These are phyloP conservation scores for Pararge aegeria DNA, from an alignment of 1,140 invertebrate genomes.

Conservation along the genomic window DNA sequence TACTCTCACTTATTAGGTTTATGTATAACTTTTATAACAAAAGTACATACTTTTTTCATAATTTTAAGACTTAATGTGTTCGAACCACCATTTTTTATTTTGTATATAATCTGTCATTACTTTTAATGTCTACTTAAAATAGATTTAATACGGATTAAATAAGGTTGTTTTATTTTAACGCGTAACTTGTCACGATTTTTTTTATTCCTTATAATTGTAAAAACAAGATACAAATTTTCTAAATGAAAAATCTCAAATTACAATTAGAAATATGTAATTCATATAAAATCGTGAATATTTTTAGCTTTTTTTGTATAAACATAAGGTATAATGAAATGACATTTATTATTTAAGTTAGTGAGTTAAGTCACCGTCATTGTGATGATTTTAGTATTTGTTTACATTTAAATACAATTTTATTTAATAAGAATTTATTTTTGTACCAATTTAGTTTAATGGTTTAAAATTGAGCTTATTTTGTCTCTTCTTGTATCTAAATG, in stretches of 20 bases:
- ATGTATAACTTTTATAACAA: conserved; percentile 7
- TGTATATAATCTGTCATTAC: conserved; percentile 64
- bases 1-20: conserved; percentile 9
- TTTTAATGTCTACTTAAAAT: conserved; percentile 38
- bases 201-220: conserved; percentile 21
- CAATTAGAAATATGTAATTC: conserved; percentile 8
- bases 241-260: background rate
- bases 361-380: conserved; percentile 56
- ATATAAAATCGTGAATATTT: conserved; percentile 17
- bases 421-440: conserved; percentile 65
- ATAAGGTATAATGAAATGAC: conserved; percentile 23
- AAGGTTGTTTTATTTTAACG: conserved; percentile 15
- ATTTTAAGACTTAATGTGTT: conserved; percentile 51
- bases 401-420: conserved; percentile 42
- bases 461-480: background rate
- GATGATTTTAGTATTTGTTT: conserved; percentile 63
- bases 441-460: conserved; percentile 50
- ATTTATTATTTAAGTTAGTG: conserved; percentile 44
- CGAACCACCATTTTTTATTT: conserved; percentile 62
- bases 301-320: conserved; percentile 30
- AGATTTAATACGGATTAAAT: conserved; percentile 26
- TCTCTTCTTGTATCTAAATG: conserved; percentile 3
- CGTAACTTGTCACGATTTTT: conserved; percentile 21
- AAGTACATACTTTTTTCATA: conserved; percentile 34
- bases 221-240: conserved; percentile 15